These are phyloP conservation scores for Triplophysa rosa DNA, from an alignment of 2,113 vertebrate species.

Conservation along the genomic window DNA sequence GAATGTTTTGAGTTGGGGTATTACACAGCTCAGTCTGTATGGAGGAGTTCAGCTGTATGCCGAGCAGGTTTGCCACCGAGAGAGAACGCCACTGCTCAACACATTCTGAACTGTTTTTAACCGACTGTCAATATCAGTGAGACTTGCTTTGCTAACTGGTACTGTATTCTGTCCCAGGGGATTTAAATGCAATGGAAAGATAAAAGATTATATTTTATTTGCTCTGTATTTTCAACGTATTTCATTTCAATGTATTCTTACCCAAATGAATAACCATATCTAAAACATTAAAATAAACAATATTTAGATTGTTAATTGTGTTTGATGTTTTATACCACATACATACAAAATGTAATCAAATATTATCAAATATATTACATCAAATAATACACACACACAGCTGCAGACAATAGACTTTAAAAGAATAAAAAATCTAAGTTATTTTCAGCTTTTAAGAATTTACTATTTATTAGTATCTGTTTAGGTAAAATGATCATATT, in stretches of 20 bases:
- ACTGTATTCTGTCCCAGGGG: background rate
- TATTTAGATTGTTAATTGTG: conserved; percentile 11
- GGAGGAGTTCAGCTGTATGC: conserved; percentile 79
- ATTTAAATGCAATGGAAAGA: background rate
- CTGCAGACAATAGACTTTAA: too few relatives aligned
- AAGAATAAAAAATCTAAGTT: too few relatives aligned
- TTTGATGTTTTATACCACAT: conserved; percentile 1
- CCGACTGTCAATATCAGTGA: conserved; percentile 13
- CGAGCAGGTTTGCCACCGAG: conserved; percentile 75
- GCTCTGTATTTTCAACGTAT: background rate
- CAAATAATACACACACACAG: too few relatives aligned
- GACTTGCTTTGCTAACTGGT: conserved; percentile 10
- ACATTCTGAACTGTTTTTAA: background rate
- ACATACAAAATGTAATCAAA: background rate
- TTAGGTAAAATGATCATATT: too few relatives aligned
- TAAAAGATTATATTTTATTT: background rate
- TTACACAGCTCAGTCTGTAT: conserved; percentile 69
- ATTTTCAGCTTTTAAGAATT: too few relatives aligned
- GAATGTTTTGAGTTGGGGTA: conserved; percentile 79
- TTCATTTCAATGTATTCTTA: conserved; percentile 18
- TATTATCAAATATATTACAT: too few relatives aligned
- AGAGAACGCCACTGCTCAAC: background rate
- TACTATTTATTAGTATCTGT: too few relatives aligned
- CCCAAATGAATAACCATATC: conserved; percentile 33
- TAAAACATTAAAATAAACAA: conserved; percentile 61